Conservation (phyloP, 2,113 vertebrate species). For the Gopherus flavomarginatus region DNA sequence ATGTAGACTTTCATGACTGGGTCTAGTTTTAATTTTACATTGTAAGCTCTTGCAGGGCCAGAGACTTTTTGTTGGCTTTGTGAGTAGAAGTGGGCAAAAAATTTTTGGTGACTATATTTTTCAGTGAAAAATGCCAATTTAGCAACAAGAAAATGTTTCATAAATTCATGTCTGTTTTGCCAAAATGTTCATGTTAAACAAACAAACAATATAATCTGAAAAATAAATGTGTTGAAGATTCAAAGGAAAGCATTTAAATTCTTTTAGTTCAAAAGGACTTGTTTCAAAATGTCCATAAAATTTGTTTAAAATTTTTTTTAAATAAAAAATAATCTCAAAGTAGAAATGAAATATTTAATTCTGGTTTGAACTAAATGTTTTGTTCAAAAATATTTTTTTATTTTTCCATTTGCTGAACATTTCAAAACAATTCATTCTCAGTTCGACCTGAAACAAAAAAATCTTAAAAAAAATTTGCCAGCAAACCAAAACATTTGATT, state of each 20-base stretch:
- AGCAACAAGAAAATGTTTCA: not conserved
- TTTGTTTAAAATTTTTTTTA: not conserved
- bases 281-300: not conserved
- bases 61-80: constrained; percentile 54
- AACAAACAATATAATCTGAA: not conserved
- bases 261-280: not conserved
- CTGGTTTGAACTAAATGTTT: not conserved
- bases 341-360: not conserved
- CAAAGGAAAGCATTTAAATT: not conserved
- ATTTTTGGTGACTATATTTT: not conserved
- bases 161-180: not conserved
- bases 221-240: not conserved
- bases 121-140: not conserved
- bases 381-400: not conserved
- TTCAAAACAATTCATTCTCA: not conserved
- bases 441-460: not conserved
- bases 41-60: constrained; percentile 27
- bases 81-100: constrained; percentile 2
- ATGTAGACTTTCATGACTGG: not conserved
- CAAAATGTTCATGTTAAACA: not conserved
- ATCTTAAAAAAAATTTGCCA: not conserved
- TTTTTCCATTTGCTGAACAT: not conserved
- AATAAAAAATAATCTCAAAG: not conserved
- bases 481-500: not conserved
- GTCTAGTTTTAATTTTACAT: constrained; percentile 18